Base-by-base conservation (phyloP, 2,888 invertebrate species). In the Hartigia nigra region DNA sequence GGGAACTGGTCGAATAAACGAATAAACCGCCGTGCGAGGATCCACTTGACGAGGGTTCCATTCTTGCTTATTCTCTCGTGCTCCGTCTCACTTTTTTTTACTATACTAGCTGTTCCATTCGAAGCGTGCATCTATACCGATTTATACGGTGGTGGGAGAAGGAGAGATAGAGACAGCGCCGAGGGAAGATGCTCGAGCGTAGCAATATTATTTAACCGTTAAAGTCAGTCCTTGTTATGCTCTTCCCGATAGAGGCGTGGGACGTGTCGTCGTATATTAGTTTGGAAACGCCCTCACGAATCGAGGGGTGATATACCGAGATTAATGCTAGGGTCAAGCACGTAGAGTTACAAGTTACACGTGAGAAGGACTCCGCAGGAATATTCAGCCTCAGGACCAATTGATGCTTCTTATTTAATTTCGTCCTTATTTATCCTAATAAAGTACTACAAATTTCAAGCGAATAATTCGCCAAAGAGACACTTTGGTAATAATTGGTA, bases 191-290 rank as follows among this genome's bases (percentile, higher is more conserved):
- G 75, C 55, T n/a, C 9, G 75, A 36, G 79, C 75, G 74, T 69
- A 81, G 85, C 85, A 87, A 87, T 88, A 88, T 88, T 88, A 88
- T 88, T 88, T 88, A 88, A 88, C 87, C 88, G 88, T 88, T 88
- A 88, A 88, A 88, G 88, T 88, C 88, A 86, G 87, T 87, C 87
- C 88, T 88, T 85, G 88, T 88, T 88, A 88, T 87, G 82, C 80
- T 79, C 82, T 81, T 84, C 83, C 85, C 85, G 88, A 86, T 88
- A 87, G 88, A 88, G 88, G 88, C 88, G 88, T 88, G 88, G 88
- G 88, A 86, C 85, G 87, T 86, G 88, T 88, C 88, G 86, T 88
- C 88, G 88, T 88, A 88, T 88, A 88, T 88, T 88, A 88, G 88
- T 84, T 84, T 78, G 87, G 88, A 84, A 86, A 87, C 88, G 88